phyloP scores from a whole-genome alignment of 2,888 invertebrate genomes.

The Gymnocheta viridis region DNA sequence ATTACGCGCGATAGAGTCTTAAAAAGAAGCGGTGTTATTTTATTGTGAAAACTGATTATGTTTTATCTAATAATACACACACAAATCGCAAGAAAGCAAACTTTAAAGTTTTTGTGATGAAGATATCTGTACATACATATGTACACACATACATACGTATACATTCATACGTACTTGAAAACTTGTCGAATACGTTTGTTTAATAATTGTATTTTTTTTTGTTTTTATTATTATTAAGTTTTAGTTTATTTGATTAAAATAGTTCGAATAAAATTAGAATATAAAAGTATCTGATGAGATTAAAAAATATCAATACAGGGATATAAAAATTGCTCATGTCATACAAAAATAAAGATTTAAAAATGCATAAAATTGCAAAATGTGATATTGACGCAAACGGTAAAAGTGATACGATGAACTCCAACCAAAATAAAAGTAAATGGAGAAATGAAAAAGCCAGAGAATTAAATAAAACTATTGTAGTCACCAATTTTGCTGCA shows the following conservation, averaged over 20 bases:
- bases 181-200: background rate
- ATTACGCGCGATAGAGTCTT: too few species aligned
- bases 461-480: background rate
- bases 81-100: too few species aligned
- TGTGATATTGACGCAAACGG: conserved; percentile 45
- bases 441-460: background rate
- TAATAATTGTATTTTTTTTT: background rate
- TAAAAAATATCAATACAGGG: background rate
- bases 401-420: conserved; percentile 35
- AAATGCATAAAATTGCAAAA: conserved; percentile 34
- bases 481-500: background rate
- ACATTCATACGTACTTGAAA: background rate
- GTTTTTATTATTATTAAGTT: background rate
- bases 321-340: background rate
- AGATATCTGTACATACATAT: too few species aligned
- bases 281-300: background rate
- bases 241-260: background rate
- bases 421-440: background rate
- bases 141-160: background rate
- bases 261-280: background rate
- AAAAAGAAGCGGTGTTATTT: too few species aligned
- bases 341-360: conserved; percentile 18
- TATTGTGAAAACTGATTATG: background rate
- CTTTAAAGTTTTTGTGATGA: background rate
- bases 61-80: background rate